These are phyloP conservation scores for Trichosurus vulpecula DNA, from an alignment of 2,797 vertebrate species.

Conservation along the genomic window DNA sequence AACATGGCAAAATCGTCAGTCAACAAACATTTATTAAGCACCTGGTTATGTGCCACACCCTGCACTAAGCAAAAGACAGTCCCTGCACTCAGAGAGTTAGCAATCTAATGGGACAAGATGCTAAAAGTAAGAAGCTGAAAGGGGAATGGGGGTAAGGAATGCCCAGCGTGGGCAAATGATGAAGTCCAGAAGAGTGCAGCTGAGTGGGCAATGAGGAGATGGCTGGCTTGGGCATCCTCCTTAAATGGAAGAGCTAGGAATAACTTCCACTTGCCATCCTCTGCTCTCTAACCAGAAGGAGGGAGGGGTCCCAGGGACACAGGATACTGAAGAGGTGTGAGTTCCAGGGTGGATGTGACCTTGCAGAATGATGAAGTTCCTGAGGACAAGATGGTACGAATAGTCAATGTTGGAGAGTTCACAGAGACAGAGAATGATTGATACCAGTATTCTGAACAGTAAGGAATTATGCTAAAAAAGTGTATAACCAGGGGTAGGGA, in stretches of 20 bases:
- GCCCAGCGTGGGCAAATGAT: not conserved
- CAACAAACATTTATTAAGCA: not conserved
- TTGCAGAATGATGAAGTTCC: not conserved
- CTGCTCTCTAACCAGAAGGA: not conserved
- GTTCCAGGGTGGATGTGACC: not conserved
- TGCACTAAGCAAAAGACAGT: not conserved
- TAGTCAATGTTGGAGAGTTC: not conserved
- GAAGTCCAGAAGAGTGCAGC: not conserved
- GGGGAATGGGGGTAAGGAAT: accelerated
- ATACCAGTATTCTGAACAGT: not conserved
- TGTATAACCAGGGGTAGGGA: not conserved
- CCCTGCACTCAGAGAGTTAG: not conserved
- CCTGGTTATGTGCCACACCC: not conserved
- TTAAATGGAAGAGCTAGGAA: not conserved
- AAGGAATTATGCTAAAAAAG: not conserved
- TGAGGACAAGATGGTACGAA: not conserved
- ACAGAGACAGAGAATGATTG: not conserved
- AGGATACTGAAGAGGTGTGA: not conserved
- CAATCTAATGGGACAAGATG: not conserved
- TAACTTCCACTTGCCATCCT: not conserved
- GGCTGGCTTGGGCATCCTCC: not conserved
- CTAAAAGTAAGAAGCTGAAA: not conserved
- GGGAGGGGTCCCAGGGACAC: not conserved
- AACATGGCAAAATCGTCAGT: not conserved
- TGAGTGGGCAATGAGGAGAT: not conserved